Base-by-base conservation (phyloP, 2,888 invertebrate genomes). In the Copidosoma aretas region DNA sequence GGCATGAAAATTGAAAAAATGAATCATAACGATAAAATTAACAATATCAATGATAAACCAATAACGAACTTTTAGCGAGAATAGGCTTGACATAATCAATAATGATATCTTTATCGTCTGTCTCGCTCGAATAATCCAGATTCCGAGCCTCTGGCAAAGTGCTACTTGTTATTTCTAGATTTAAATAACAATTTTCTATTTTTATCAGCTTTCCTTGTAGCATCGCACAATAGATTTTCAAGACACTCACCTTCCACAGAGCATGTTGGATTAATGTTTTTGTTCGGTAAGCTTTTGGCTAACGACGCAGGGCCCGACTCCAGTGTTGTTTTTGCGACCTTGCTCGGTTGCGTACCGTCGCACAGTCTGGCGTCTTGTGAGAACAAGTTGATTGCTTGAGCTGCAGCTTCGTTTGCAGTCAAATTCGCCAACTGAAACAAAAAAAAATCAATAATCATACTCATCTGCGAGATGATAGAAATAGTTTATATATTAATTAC, bases 321-420 rank as follows among this genome's bases (percentile, higher is more conserved):
- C 67, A 82, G 75, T 19, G 82, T 88, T 67, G 91, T 91, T 75
- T 90, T 86, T 56, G 91, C 89, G 74, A 92, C 89, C 87, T 93
- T 92, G 77, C 88, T 90, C 14, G 88, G 88, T 76, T 90, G 89
- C 70, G 87, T 88, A 14, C 82, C 81, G 83, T 93, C 94, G 85
- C 96, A 96, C 41, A 96, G 86, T 75, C 89, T 87, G 24, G 94
- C 94, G 80, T 95, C 94, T 82, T 91, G 89, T 70, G 92, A 92
- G 81, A 94, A 94, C 71, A 97, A 85, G 78, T 93, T 91, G 75
- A 97, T 90, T 14, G 97, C 96, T 80, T 91, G 90, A 0, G 93
- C 93, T 39, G 97, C 97, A 64, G 96, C 95, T 85, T 95, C 92
- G 86, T 97, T 94, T 71, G 93, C 91, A 70, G 93, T 90, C 77